phyloP scores from a whole-genome alignment of 92 coral and sea anemone species.

The Actinostola sp. region DNA sequence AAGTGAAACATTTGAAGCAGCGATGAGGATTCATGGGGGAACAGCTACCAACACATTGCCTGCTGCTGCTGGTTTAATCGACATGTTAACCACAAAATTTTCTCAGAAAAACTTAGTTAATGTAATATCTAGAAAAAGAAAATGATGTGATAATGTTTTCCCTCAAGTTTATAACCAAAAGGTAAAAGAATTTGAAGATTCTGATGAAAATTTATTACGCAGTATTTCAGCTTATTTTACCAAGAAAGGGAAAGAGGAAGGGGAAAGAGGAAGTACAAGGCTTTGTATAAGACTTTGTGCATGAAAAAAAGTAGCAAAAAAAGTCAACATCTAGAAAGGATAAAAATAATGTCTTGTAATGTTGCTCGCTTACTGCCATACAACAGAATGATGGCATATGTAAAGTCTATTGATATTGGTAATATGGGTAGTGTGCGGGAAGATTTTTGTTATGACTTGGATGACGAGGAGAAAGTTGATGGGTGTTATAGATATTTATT shows the following conservation, averaged over 20 bases:
- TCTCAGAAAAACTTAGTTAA: conserved; percentile 50
- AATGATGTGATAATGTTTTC: conserved; percentile 63
- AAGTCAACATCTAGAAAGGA: conserved; percentile 42
- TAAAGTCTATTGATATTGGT: conserved; percentile 69
- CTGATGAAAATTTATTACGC: conserved; percentile 57
- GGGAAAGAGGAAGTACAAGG: conserved; percentile 73
- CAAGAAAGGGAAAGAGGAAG: conserved; percentile 63
- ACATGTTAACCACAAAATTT: conserved; percentile 55
- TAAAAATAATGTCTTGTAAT: conserved; percentile 74
- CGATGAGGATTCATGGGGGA: conserved; percentile 67
- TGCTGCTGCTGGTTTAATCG: conserved; percentile 67
- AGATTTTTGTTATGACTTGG: conserved; percentile 68
- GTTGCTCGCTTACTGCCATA: conserved; percentile 71
- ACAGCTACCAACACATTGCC: conserved; percentile 58
- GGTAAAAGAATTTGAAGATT: conserved; percentile 61
- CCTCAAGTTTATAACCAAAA: conserved; percentile 64
- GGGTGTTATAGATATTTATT: conserved; percentile 13
- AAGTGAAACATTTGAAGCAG: conserved; percentile 73
- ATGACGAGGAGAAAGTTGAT: conserved; percentile 26
- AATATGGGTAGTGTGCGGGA: conserved; percentile 56
- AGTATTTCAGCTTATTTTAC: conserved; percentile 67
- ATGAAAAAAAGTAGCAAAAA: conserved; percentile 43
- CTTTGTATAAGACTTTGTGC: conserved; percentile 51
- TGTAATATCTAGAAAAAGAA: conserved; percentile 59
- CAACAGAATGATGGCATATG: conserved; percentile 72